Evolutionary conservation across 2,797 vertebrate species (phyloP), one percentile per base, ranked within the genome.

Genomic region (Ciconia nigra): DNA sequence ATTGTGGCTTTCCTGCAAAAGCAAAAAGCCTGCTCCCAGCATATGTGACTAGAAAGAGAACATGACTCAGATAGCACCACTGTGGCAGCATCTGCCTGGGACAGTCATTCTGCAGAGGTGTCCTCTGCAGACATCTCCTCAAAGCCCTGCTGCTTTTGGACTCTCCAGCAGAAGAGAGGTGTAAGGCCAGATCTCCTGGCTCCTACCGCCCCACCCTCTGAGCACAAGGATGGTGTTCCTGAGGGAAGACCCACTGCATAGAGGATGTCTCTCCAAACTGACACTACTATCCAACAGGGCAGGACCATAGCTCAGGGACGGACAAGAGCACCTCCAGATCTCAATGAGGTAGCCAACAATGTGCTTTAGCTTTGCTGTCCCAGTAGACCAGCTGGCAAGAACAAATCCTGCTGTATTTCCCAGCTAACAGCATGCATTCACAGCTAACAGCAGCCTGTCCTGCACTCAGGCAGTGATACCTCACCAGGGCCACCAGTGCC

Each of bases 61-160:
- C 24, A 15, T 37, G 70, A 82, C 58, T 93, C 87, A 63, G 77
- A 84, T 33, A 52, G 67, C 37, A 85, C 41, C 46, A 49, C 61
- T 54, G 54, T 88, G 69, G 72, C 61, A 90, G 63, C 69, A 71
- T 7, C 65, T 94, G 70, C 66, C 77, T 85, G 54, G 78, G 83
- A 93, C 42, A 89, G 79, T 37, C 67, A 41, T 49, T 65, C 62
- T 87, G 81, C 70, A 89, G 59, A 88, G 37, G 58, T 47, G 22
- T 42, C 62, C 61, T 61, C 90, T 84, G 71, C 92, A 92, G 67
- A 39, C 41, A 61, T 39, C 52, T 84, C 77, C 69, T 63, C 63
- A 70, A 83, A 92, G 47, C 19, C 44, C 24, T 61, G 57, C 52
- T 93, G 61, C 74, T 87, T 42, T 71, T 67, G 49, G 58, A 84